Evolutionary conservation across 2,797 vertebrate species (phyloP).

Genomic region (Staurois parvus): DNA sequence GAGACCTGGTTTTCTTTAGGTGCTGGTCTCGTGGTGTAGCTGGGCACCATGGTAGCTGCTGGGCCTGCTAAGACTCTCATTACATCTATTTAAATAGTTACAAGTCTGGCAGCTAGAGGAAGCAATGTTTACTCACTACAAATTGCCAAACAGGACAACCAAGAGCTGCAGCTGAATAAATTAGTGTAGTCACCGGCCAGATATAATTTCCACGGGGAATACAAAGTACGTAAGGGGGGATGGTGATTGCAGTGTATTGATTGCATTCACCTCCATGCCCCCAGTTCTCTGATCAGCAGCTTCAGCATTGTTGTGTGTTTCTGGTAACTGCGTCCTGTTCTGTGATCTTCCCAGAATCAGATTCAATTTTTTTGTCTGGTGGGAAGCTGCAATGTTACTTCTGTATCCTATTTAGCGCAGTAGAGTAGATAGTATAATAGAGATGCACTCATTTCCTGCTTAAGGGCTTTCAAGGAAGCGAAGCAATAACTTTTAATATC

Average conservation of each 20-base stretch:
- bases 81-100: neutral
- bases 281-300: neutral
- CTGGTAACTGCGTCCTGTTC: neutral
- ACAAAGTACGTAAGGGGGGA: neutral
- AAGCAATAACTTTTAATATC: conserved; percentile 2
- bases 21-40: no score
- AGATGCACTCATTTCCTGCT: neutral
- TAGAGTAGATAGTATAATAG: neutral
- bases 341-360: neutral
- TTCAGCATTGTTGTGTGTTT: neutral
- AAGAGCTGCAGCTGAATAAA: neutral
- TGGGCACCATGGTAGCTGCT: neutral
- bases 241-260: neutral
- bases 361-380: neutral
- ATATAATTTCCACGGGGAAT: neutral
- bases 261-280: neutral
- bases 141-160: neutral
- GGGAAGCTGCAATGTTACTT: neutral
- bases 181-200: neutral
- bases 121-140: neutral
- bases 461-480: neutral
- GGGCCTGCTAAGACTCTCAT: no score
- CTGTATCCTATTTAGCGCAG: neutral
- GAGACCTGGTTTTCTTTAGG: neutral
- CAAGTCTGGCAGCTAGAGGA: neutral